Base-by-base conservation (phyloP, 2,888 invertebrate species). In the Gymnoscelis rufifasciata region DNA sequence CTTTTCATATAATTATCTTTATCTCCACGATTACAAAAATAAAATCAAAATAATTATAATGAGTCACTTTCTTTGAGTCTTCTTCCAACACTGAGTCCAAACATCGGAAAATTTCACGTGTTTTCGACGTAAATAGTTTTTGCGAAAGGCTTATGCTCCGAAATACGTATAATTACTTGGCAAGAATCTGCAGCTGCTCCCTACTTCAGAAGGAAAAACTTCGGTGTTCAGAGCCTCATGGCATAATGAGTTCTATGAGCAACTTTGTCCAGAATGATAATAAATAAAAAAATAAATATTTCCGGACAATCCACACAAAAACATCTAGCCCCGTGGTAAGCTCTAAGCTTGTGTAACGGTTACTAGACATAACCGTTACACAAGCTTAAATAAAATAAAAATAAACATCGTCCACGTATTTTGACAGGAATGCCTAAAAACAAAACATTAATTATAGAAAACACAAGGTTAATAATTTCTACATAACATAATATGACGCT, bases 341-440 rank as follows among this genome's bases (percentile, higher is more conserved):
- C n/a, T n/a, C n/a, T n/a, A n/a, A n/a, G n/a, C n/a, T n/a, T n/a
- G n/a, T n/a, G n/a, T n/a, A n/a, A n/a, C n/a, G n/a, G n/a, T n/a
- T n/a, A n/a, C n/a, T n/a, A n/a, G n/a, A n/a, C n/a, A n/a, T n/a
- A n/a, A n/a, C n/a, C n/a, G n/a, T n/a, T n/a, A n/a, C n/a, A n/a
- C n/a, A n/a, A n/a, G n/a, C n/a, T n/a, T n/a, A n/a, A n/a, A n/a
- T n/a, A n/a, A n/a, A n/a, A n/a, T n/a, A n/a, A n/a, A n/a, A n/a
- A n/a, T n/a, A n/a, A n/a, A 95, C 95, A 68, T 98, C 97, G 66
- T 98, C 97, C 0, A 97, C 96, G 72, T 97, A 98, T 74, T 97
- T 95, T 7, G 95, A 96, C 23, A 98, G 88, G 78, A 98, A 98
- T 0, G 95, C 92, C 93, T 94, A 67, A 1, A 57, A 62, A 62